phyloP scores from a whole-genome alignment of 2,113 vertebrate genomes.

The Sclerurus mexicanus region DNA sequence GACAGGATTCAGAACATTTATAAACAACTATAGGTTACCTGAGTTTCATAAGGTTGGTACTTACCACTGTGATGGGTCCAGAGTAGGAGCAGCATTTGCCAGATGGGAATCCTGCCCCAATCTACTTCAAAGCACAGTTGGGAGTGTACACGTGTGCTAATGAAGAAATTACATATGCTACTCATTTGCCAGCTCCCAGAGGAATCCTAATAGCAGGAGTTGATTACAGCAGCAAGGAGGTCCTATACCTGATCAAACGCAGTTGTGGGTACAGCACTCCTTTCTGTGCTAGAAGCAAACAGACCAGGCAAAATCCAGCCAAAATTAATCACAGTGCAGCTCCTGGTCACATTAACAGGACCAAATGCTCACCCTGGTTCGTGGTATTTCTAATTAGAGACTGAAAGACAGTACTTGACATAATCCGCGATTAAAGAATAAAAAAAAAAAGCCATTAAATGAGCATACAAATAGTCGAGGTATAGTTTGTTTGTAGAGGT shows the following conservation, averaged over 20 bases:
- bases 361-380: neutral
- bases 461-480: neutral
- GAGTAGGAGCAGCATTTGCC: neutral
- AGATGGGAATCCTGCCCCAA: neutral
- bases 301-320: neutral
- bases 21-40: neutral
- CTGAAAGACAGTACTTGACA: neutral
- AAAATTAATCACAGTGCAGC: neutral
- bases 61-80: neutral
- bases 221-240: conserved; percentile 27
- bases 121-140: conserved; percentile 5
- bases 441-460: neutral
- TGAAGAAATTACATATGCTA: conserved; percentile 28
- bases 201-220: neutral
- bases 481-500: neutral
- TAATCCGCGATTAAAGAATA: neutral
- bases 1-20: neutral
- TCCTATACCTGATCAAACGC: neutral
- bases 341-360: neutral
- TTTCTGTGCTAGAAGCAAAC: neutral
- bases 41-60: neutral
- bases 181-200: conserved; percentile 30
- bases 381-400: neutral
- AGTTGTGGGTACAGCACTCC: neutral
- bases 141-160: conserved; percentile 10